A percentile compares a stretch with the other conserved stretches of the same genome.
Conservation (phyloP, 2,797 vertebrate species). For the Psittacula derbiana region DNA sequence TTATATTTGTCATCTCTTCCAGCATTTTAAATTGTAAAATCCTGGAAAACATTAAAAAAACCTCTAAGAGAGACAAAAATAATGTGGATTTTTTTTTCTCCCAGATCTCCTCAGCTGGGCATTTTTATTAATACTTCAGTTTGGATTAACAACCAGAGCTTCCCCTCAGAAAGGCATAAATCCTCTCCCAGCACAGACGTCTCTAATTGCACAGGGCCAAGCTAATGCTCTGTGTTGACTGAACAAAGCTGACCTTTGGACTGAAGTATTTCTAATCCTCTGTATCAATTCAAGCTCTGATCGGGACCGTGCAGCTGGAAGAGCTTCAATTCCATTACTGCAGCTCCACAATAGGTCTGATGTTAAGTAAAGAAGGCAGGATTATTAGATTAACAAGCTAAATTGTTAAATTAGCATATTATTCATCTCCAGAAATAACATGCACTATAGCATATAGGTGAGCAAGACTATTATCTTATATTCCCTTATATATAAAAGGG, state of each 20-base stretch:
- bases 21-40: background rate
- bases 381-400: slow-evolving; percentile 39
- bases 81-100: background rate
- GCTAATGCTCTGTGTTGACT: background rate
- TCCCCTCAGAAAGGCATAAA: background rate
- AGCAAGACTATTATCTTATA: background rate
- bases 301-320: background rate
- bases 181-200: background rate
- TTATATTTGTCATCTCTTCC: background rate
- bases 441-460: background rate
- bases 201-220: background rate
- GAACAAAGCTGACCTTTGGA: background rate
- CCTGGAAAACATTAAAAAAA: background rate
- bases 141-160: background rate
- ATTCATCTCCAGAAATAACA: slow-evolving; percentile 15
- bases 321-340: slow-evolving; percentile 45
- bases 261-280: background rate
- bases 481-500: background rate
- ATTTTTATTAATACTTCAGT: background rate
- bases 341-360: slow-evolving; percentile 14
- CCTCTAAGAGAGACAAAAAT: background rate
- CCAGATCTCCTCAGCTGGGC: background rate
- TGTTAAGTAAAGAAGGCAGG: background rate
- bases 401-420: slow-evolving; percentile 40
- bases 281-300: background rate